Percentiles rank a stretch among this genome's conserved stretches.
Evolutionary conservation across 2,113 vertebrate genomes (phyloP).

Genomic region (Neolamprologus devosi): DNA sequence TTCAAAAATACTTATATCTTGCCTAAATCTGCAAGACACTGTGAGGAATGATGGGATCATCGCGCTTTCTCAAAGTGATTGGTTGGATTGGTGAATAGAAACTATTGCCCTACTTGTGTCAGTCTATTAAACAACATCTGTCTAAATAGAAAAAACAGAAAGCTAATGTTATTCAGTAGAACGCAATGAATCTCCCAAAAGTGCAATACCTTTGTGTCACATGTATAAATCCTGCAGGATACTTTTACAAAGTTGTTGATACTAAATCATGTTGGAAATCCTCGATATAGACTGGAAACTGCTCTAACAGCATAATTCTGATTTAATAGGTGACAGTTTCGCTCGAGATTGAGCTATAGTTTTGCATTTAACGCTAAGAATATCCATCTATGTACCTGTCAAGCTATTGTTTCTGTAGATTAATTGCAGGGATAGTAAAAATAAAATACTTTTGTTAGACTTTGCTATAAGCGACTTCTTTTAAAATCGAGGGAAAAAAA

Average conservation of each 20-base stretch:
- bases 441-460: slow-evolving; percentile 19
- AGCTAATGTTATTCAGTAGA: not conserved
- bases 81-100: not conserved
- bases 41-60: slow-evolving; percentile 6
- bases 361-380: not conserved
- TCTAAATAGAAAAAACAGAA: not conserved
- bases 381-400: slow-evolving; percentile 22
- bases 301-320: not conserved
- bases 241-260: not conserved
- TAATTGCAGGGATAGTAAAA: slow-evolving; percentile 1
- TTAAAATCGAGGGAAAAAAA: slow-evolving; percentile 5
- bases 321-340: not conserved
- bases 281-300: not conserved
- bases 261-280: not conserved
- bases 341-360: not conserved
- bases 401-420: not conserved
- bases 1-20: slow-evolving; percentile 12
- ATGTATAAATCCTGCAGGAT: not conserved
- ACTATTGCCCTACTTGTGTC: not conserved
- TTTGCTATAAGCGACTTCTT: slow-evolving; percentile 44
- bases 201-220: not conserved
- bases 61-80: not conserved
- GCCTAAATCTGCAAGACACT: slow-evolving; percentile 9
- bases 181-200: not conserved
- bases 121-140: not conserved